phyloP scores from a whole-genome alignment of 2,797 vertebrate genomes.

The Hydrophis major region DNA sequence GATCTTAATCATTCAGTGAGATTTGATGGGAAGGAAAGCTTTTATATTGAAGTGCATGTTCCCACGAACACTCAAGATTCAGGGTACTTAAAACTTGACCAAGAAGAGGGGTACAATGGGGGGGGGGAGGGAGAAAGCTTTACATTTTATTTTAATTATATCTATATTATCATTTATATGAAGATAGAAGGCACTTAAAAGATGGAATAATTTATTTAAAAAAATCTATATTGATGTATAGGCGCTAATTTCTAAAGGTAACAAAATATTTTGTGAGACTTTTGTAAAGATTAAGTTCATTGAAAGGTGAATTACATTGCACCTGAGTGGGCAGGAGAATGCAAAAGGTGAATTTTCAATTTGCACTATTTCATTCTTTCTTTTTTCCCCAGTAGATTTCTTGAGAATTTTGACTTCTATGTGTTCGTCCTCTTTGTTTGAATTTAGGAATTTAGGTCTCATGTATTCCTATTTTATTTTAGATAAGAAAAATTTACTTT shows the following conservation, averaged over 20 bases:
- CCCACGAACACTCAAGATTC: conserved; percentile 56
- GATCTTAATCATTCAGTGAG: conserved; percentile 54
- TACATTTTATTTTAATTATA: conserved; percentile 69
- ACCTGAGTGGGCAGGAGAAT: conserved; percentile 69
- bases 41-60: conserved; percentile 39
- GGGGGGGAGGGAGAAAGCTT: conserved; percentile 61
- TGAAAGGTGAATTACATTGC: conserved; percentile 72
- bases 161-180: conserved; percentile 90
- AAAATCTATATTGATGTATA: conserved; percentile 87
- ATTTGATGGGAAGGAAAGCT: conserved; percentile 61
- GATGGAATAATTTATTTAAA: conserved; percentile 83
- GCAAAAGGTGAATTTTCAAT: conserved; percentile 66
- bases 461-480: conserved; percentile 49
- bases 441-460: conserved; percentile 30
- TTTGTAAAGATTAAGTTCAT: conserved; percentile 75
- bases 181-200: conserved; percentile 82
- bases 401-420: conserved; percentile 53
- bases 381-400: conserved; percentile 47
- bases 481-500: conserved; percentile 50
- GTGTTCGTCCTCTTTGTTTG: conserved; percentile 50
- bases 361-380: conserved; percentile 66
- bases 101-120: conserved; percentile 70
- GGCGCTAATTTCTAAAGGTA: conserved; percentile 83
- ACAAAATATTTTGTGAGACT: conserved; percentile 81
- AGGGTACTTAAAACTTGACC: conserved; percentile 61